Percentiles rank a stretch among this genome's conserved stretches.
phyloP scores from a whole-genome alignment of 30 jellyfish, hydroid and myxozoan genomes.

The Rhopilema esculentum region DNA sequence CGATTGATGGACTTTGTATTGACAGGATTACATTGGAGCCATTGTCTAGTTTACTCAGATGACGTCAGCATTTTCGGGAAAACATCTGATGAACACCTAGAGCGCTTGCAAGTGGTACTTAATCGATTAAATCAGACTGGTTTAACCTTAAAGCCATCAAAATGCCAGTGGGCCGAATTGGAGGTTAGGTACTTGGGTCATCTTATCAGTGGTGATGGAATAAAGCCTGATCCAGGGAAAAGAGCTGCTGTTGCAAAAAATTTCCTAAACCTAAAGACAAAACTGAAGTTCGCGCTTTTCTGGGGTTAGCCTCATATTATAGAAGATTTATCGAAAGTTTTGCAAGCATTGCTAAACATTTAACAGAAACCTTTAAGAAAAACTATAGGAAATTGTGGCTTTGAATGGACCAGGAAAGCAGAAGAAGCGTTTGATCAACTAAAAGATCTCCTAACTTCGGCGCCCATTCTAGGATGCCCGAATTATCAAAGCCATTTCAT shows the following conservation, averaged over 20 bases:
- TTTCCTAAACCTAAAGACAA: too few species aligned
- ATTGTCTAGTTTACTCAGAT: constrained; percentile 70
- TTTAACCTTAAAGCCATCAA: constrained; percentile 44
- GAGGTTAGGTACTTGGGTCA: constrained; percentile 55
- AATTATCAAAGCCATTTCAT: constrained; percentile 35
- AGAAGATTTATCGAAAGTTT: too few species aligned
- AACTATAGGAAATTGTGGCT: constrained; percentile 1
- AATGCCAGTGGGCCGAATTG: constrained; percentile 13
- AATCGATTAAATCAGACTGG: constrained; percentile 21
- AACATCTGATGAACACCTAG: constrained; percentile 51
- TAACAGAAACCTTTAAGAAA: constrained; percentile 17
- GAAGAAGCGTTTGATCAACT: too few species aligned
- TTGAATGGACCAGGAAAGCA: constrained; percentile 41
- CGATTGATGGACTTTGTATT: constrained; percentile 60
- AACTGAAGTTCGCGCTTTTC: constrained; percentile 34
- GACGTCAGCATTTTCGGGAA: constrained; percentile 67
- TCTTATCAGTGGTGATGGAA: constrained; percentile 30
- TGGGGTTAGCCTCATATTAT: too few species aligned
- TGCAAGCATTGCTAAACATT: too few species aligned
- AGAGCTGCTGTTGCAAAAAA: constrained; percentile 30
- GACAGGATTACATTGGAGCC: constrained; percentile 45
- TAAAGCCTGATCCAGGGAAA: constrained; percentile 56
- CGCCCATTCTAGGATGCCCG: constrained; percentile 73
- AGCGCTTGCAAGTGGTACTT: constrained; percentile 32
- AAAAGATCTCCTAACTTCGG: constrained; percentile 1